Evolutionary conservation across 2,797 vertebrate species (phyloP).

Genomic region (Chromobotia macracanthus): DNA sequence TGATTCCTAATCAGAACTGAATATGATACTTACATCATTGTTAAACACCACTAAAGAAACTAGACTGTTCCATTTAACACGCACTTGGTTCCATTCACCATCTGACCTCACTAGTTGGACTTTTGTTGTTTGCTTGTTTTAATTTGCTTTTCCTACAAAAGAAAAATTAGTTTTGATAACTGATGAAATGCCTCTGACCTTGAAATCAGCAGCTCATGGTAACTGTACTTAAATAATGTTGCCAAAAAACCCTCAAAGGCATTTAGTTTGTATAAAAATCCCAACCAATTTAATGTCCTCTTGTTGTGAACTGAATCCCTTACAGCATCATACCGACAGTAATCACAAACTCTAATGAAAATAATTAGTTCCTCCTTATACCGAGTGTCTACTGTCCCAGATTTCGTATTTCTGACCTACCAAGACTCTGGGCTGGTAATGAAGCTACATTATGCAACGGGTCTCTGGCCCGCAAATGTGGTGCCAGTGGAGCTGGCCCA

Average conservation of each 20-base stretch:
- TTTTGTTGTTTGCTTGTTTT: neutral
- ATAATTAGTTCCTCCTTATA: conserved; percentile 42
- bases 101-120: neutral
- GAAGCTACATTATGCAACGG: conserved; percentile 61
- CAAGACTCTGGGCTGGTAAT: conserved; percentile 54
- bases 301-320: conserved; percentile 22
- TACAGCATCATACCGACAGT: conserved; percentile 44
- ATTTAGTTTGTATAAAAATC: conserved; percentile 22
- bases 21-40: conserved; percentile 3
- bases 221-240: conserved; percentile 6
- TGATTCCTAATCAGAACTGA: conserved; percentile 9
- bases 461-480: conserved; percentile 64
- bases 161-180: no score
- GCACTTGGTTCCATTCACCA: neutral
- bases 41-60: conserved; percentile 9
- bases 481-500: conserved; percentile 77
- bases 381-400: conserved; percentile 48
- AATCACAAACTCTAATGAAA: conserved; percentile 49
- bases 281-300: conserved; percentile 5
- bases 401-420: conserved; percentile 50
- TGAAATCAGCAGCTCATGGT: neutral
- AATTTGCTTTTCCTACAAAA: neutral
- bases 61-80: neutral
- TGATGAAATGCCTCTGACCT: neutral
- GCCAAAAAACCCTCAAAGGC: neutral